Evolutionary conservation across 2,888 invertebrate genomes (phyloP).

Genomic region (Eumerus sabulonum): DNA sequence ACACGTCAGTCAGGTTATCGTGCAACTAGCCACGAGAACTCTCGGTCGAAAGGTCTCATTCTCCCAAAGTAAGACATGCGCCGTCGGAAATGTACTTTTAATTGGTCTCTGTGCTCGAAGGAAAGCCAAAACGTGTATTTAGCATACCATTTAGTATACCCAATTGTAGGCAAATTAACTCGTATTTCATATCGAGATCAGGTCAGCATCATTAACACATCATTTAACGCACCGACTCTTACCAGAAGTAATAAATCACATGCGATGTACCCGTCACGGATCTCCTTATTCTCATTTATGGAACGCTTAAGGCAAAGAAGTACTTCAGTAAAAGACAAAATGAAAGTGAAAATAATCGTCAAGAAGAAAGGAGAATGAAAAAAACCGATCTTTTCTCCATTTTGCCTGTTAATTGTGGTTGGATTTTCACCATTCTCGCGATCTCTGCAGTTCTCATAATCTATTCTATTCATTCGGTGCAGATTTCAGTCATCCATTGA

Average conservation of each 20-base stretch:
- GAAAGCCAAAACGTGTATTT: no score
- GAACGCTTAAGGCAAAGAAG: no score
- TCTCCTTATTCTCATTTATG: no score
- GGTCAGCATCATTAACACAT: constrained; percentile 5
- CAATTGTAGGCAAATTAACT: neutral
- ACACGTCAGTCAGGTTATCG: no score
- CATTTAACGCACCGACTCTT: constrained; percentile 10
- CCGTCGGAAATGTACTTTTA: no score
- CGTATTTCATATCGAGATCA: no score
- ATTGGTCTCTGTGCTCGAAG: no score
- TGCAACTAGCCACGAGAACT: no score
- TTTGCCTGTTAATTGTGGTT: constrained; percentile 26
- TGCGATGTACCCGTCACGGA: no score
- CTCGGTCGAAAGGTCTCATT: no score
- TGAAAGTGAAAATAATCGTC: constrained; percentile 58
- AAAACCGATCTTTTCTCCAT: constrained; percentile 26
- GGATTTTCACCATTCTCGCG: constrained; percentile 38
- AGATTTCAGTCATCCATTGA: neutral
- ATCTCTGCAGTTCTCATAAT: constrained; percentile 15
- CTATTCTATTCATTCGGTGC: constrained; percentile 14
- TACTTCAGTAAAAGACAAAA: no score
- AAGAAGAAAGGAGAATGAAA: constrained; percentile 30
- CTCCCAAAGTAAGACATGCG: no score
- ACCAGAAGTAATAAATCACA: constrained; percentile 31
- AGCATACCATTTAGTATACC: neutral